Evolutionary conservation across 92 coral and sea anemone genomes (phyloP).

Genomic region (Zoanthus sociatus): DNA sequence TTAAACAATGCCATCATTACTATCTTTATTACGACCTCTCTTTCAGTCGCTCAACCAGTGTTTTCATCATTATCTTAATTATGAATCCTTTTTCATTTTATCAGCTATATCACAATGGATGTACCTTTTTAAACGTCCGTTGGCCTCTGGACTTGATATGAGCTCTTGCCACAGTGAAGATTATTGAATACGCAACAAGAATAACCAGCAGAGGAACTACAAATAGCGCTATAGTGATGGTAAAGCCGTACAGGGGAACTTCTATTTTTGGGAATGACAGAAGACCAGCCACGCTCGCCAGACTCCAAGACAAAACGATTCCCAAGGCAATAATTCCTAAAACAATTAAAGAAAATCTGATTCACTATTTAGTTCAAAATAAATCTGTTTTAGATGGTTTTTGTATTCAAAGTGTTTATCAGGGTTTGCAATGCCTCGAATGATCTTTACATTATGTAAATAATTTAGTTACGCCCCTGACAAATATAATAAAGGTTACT

Average conservation of each 20-base stretch:
- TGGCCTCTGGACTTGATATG: conserved; percentile 86
- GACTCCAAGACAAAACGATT: conserved; percentile 64
- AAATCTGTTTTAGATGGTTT: no score
- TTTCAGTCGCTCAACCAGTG: not conserved
- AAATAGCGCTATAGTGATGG: conserved; percentile 64
- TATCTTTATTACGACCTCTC: not conserved
- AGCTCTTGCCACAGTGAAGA: conserved; percentile 85
- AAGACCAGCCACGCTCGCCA: conserved; percentile 68
- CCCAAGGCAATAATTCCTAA: conserved; percentile 35
- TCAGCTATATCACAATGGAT: no score
- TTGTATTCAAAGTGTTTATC: no score
- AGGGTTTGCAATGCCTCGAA: no score
- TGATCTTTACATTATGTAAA: no score
- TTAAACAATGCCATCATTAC: not conserved
- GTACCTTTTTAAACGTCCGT: conserved; percentile 83
- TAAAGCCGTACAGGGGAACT: conserved; percentile 56
- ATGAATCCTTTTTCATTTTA: no score
- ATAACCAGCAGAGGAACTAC: conserved; percentile 71
- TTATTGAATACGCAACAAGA: conserved; percentile 70
- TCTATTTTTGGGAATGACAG: conserved; percentile 22
- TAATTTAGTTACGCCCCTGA: no score
- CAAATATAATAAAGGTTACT: no score
- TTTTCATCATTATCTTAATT: no score
- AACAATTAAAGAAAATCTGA: not conserved
- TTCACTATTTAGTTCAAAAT: no score